These are phyloP conservation scores for Conchocele bisecta DNA, from an alignment of 2,888 invertebrate genomes.

Conservation along the genomic window DNA sequence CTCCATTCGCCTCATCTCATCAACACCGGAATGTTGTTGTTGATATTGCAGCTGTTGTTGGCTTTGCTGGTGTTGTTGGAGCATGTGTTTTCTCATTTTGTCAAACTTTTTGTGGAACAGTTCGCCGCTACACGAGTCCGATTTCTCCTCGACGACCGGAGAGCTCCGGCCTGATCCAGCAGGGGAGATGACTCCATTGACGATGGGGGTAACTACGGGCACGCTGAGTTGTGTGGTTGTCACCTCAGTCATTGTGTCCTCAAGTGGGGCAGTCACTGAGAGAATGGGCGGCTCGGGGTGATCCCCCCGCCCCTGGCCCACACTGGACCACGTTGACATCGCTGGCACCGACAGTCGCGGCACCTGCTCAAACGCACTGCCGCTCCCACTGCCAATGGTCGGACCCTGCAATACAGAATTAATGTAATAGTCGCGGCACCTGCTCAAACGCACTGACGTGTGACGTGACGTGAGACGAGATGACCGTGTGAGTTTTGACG, in stretches of 20 bases:
- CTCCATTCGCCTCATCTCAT: constrained; percentile 47
- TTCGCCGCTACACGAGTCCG: constrained; percentile 17
- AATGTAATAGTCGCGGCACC: neutral
- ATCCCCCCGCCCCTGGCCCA: constrained; percentile 8
- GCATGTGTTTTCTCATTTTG: constrained; percentile 70
- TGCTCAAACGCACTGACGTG: too few species aligned
- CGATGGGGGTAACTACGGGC: neutral
- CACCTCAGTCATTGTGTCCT: constrained; percentile 13
- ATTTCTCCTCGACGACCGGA: constrained; percentile 40
- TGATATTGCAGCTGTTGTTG: constrained; percentile 11
- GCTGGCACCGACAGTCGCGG: constrained; percentile 30
- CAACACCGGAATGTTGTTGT: constrained; percentile 15
- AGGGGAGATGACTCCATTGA: constrained; percentile 22
- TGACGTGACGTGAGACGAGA: too few species aligned
- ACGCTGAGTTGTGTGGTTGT: neutral
- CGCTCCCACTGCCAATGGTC: constrained; percentile 34
- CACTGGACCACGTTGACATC: constrained; percentile 18
- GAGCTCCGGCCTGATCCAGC: constrained; percentile 31
- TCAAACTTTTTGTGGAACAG: constrained; percentile 77
- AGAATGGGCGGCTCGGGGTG: constrained; percentile 43
- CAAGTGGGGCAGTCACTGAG: constrained; percentile 49
- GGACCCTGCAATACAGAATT: too few species aligned
- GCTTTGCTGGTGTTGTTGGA: constrained; percentile 13
- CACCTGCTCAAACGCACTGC: constrained; percentile 57
- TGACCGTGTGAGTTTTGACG: too few species aligned